Evolutionary conservation across 2,888 invertebrate genomes (phyloP), one percentile per base, ranked within the genome.

Genomic region (Lypha dubia): DNA sequence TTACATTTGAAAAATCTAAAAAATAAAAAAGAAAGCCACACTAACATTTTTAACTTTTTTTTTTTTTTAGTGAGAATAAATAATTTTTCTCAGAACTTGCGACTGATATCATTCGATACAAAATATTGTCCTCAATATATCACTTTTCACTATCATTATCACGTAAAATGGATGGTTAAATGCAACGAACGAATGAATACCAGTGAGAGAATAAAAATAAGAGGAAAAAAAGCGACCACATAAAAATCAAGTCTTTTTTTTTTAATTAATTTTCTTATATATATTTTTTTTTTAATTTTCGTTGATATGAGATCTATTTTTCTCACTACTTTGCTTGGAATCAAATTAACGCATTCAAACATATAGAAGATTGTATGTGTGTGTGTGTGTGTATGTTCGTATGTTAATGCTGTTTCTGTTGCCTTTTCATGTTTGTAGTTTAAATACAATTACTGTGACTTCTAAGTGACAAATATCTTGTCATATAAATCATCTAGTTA

Each of bases 61-160:
- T 73, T 68, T 58, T 74, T 58, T 74, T 84, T 84, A 81, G 74
- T 81, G 84, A 63, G 84, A 84, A 84, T 79, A 63, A 63, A 70
- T 79, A 81, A 75, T 84, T 71, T 81, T 84, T 81, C 81, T 58
- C 68, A 84, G 84, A 84, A 84, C 22, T 20, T 58, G 32, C n/a
- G 51, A 28, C 56, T 51, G 38, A n/a, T 13, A 51, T 32, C 53
- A 68, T 70, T 75, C 56, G 17, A 62, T 79, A 79, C 77, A 53
- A 74, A 81, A 75, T 75, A 74, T 84, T 84, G 84, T 81, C 81
- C 84, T 76, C 81, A 84, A 84, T 84, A 84, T 84, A 84, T 84
- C 84, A 84, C 84, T 84, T 84, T 84, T 70, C 81, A 81, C 81
- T 81, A 84, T 84, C 77, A 81, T 84, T 84, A 84, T 84, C 84